Evolutionary conservation across 2,113 vertebrate species (phyloP).

Genomic region (Riparia riparia): DNA sequence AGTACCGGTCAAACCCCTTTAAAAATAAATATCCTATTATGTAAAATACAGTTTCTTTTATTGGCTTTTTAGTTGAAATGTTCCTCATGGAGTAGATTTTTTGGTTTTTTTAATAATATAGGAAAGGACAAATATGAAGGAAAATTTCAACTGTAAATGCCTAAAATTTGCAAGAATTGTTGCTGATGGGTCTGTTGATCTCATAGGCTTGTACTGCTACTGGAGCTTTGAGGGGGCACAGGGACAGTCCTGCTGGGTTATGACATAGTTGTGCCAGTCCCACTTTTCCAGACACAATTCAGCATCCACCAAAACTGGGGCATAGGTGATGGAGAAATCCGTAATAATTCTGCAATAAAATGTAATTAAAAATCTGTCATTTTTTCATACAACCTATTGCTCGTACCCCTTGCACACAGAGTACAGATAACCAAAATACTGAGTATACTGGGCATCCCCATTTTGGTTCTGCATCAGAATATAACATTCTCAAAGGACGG

Average conservation of each 20-base stretch:
- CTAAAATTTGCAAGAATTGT: background rate
- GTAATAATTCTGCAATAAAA: background rate
- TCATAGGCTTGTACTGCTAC: fast-evolving
- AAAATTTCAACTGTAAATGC: background rate
- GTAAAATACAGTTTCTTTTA: background rate
- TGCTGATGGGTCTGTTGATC: background rate
- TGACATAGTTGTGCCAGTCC: too few species aligned
- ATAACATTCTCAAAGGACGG: background rate
- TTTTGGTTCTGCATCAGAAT: background rate
- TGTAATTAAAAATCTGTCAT: background rate
- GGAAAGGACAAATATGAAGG: background rate
- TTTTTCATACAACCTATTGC: background rate
- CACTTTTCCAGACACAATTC: background rate
- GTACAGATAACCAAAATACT: background rate
- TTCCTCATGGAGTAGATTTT: background rate
- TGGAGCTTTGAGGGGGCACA: background rate
- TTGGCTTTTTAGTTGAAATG: background rate
- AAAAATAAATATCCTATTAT: background rate
- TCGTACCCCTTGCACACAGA: fast-evolving
- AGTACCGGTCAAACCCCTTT: background rate
- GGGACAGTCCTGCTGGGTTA: too few species aligned
- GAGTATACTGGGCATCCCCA: fast-evolving
- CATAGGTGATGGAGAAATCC: background rate
- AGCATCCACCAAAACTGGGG: background rate
- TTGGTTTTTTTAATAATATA: background rate